Conservation (phyloP, 2,113 vertebrate genomes). For the Pao palembangensis region DNA sequence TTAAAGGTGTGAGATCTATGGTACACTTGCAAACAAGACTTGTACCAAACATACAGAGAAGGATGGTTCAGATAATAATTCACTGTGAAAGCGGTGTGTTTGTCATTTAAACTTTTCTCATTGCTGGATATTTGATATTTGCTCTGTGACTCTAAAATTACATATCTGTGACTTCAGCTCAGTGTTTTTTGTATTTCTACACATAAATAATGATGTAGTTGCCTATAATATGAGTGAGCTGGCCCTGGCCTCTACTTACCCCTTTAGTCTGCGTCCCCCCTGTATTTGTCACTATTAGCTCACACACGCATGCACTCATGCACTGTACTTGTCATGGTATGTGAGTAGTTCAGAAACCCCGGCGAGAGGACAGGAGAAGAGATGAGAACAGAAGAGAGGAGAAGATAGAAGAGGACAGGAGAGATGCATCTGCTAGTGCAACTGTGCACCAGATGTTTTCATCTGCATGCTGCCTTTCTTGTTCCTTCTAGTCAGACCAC, state of each 20-base stretch:
- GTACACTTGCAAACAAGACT: too few relatives aligned
- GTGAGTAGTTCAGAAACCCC: conserved; percentile 61
- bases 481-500: conserved; percentile 52
- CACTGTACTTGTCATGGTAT: conserved; percentile 68
- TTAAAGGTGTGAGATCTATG: too few relatives aligned
- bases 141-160: conserved; percentile 18
- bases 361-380: conserved; percentile 20
- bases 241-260: conserved; percentile 62
- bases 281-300: conserved; percentile 57
- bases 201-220: conserved; percentile 21
- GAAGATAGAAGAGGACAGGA: conserved; percentile 44
- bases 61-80: too few relatives aligned
- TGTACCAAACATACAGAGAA: too few relatives aligned
- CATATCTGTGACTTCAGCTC: conserved; percentile 47
- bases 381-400: conserved; percentile 20
- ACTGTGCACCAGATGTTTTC: conserved; percentile 79
- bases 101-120: too few relatives aligned
- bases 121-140: conserved; percentile 1
- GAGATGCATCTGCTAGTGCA: conserved; percentile 63
- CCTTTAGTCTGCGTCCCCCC: conserved; percentile 39
- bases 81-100: too few relatives aligned
- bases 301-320: conserved; percentile 35
- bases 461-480: conserved; percentile 50
- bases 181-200: conserved; percentile 4
- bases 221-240: conserved; percentile 19